Evolutionary conservation across 2,888 invertebrate species (phyloP).

Genomic region (Cylindroiulus punctatus): DNA sequence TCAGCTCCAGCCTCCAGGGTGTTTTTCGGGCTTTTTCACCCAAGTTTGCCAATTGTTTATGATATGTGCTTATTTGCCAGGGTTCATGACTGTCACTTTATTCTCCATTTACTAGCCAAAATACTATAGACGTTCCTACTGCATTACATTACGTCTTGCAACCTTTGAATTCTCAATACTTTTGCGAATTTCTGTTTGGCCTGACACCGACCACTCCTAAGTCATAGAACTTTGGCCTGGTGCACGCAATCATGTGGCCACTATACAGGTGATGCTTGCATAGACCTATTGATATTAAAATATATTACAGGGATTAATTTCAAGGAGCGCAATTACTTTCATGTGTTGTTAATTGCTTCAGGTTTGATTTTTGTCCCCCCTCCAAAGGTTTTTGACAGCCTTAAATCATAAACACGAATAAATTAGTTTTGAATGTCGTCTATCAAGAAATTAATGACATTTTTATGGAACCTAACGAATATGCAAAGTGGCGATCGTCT

Average conservation of each 20-base stretch:
- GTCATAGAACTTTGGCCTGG: background rate
- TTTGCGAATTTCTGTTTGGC: background rate
- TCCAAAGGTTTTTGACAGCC: no score
- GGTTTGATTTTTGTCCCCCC: background rate
- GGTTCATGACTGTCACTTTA: constrained; percentile 43
- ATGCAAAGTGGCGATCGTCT: no score
- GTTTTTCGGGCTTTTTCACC: background rate
- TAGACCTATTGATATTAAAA: no score
- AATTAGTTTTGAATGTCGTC: no score
- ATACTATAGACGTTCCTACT: background rate
- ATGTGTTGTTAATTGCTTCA: no score
- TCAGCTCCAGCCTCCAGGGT: background rate
- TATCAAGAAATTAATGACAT: no score
- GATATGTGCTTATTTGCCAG: constrained; percentile 6
- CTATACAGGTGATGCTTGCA: background rate
- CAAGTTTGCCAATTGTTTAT: constrained; percentile 23
- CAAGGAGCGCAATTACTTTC: background rate
- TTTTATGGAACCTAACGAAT: no score
- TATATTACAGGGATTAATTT: background rate
- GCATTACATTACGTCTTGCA: background rate
- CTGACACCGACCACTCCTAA: background rate
- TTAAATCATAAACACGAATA: no score
- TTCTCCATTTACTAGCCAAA: constrained; percentile 34
- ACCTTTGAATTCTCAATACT: constrained; percentile 24
- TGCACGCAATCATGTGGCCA: background rate